Conservation (phyloP, 1,140 invertebrate genomes). For the Drosophila leontia region DNA sequence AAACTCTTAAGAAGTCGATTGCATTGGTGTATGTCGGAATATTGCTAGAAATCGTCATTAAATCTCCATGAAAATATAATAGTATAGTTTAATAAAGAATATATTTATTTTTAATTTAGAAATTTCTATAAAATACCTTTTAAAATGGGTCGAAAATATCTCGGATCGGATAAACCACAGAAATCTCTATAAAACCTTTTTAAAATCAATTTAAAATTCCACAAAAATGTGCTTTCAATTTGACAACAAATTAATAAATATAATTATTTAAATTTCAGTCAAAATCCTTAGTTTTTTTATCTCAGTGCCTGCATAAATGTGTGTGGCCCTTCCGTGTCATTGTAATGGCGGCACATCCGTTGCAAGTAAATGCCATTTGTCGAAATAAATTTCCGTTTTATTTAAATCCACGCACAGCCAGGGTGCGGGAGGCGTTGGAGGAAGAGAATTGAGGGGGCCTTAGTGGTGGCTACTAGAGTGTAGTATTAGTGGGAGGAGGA, state of each 20-base stretch:
- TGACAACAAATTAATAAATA: not conserved
- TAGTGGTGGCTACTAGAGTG: constrained; percentile 16
- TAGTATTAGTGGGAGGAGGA: not conserved
- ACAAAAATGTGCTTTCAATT: too few species aligned
- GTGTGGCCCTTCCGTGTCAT: constrained; percentile 75
- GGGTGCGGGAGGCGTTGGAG: not conserved
- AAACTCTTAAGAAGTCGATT: not conserved
- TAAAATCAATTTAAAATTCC: too few species aligned
- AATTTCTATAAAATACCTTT: not conserved
- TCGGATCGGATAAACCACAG: too few species aligned
- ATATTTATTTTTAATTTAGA: not conserved
- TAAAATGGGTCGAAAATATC: too few species aligned
- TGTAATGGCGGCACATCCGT: constrained; percentile 82
- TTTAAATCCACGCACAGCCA: constrained; percentile 76
- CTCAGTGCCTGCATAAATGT: constrained; percentile 12
- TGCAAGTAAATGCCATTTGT: constrained; percentile 84
- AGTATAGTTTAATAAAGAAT: too few species aligned
- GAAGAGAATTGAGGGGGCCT: not conserved
- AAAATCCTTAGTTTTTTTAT: not conserved
- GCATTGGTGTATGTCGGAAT: not conserved
- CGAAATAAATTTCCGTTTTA: constrained; percentile 84
- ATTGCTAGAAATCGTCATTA: not conserved
- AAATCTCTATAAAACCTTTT: too few species aligned
- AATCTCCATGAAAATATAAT: not conserved
- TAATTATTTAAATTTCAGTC: not conserved